Evolutionary conservation across 2,113 vertebrate species (phyloP), one percentile per base, ranked within the genome.

Genomic region (Vulpes ferrilata): DNA sequence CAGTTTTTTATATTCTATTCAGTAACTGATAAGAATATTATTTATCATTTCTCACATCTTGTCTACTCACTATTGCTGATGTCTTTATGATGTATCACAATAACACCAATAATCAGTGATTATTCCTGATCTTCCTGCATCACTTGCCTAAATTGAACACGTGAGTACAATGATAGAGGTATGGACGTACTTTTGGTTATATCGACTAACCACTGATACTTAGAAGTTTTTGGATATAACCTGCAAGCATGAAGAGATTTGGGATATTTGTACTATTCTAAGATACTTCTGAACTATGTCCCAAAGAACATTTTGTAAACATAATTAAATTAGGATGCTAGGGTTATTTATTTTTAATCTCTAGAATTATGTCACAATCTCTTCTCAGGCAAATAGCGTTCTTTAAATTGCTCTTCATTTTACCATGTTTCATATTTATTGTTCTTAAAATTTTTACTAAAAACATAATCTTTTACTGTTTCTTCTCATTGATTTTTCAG

Each of bases 401-500:
- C 7, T 87, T 64, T 78, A 73, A 53, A 84, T 81, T 76, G 32
- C 62, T 94, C 15, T 78, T 65, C 0, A 53, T 19, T 62, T 96
- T 60, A 76, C 0, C 7, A 43, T 11, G 32, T 90, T 92, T 80
- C 35, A 79, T 79, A 97, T 85, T 48, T 43, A 51, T 20, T 81
- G 27, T 19, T 64, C 7, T 64, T 92, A 35, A 17, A 30, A 22
- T 16, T 27, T 81, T 95, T 86, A 85, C 32, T 11, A 13, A 19
- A 73, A 96, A 6, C 19, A 23, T 7, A 78, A 35, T 57, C 6
- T 79, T 71, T 76, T 93, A 22, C 27, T 74, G 17, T 88, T 53
- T 4, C 96, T 92, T 82, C 55, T 51, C 38, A 92, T 62, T 85
- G 23, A 76, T 59, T 86, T 96, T 94, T 94, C 38, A 84, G 60